phyloP scores from a whole-genome alignment of 2,888 invertebrate genomes.

The Lagria hirta region DNA sequence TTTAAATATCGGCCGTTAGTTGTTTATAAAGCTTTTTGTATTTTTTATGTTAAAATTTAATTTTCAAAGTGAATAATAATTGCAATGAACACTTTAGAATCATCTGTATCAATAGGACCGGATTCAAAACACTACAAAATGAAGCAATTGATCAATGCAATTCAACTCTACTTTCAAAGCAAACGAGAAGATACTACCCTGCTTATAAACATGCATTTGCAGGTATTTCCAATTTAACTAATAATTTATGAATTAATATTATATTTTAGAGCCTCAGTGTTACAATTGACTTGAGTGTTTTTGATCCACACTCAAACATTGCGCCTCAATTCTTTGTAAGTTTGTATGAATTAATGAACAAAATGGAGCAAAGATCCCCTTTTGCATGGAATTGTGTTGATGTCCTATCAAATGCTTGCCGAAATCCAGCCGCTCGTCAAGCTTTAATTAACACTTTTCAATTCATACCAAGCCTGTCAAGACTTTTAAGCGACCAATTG shows the following conservation, averaged over 20 bases:
- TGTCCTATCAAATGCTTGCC: conserved; percentile 64
- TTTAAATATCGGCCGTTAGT: conserved; percentile 8
- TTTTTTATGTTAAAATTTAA: conserved; percentile 3
- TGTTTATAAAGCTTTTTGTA: conserved; percentile 1
- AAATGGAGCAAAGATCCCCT: conserved; percentile 58
- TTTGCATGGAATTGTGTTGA: conserved; percentile 67
- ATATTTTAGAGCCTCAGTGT: conserved; percentile 56
- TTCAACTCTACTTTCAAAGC: conserved; percentile 14
- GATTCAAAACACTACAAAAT: conserved; percentile 18
- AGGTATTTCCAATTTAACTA: conserved; percentile 6
- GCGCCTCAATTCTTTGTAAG: conserved; percentile 69
- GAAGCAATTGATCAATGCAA: conserved; percentile 19
- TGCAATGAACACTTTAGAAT: conserved; percentile 12
- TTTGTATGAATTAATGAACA: conserved; percentile 65
- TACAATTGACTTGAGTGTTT: conserved; percentile 65
- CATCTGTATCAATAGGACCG: conserved; percentile 18
- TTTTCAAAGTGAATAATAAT: conserved; percentile 2
- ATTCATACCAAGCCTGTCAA: conserved; percentile 66
- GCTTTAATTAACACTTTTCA: conserved; percentile 70
- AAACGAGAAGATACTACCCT: conserved; percentile 17
- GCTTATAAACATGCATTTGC: conserved; percentile 16
- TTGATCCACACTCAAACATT: conserved; percentile 66
- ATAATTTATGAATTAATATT: too few species aligned
- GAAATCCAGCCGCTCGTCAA: conserved; percentile 63
- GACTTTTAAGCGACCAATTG: conserved; percentile 62